These are phyloP conservation scores for Andrena chrysosceles DNA, from an alignment of 2,888 invertebrate genomes.

Conservation along the genomic window DNA sequence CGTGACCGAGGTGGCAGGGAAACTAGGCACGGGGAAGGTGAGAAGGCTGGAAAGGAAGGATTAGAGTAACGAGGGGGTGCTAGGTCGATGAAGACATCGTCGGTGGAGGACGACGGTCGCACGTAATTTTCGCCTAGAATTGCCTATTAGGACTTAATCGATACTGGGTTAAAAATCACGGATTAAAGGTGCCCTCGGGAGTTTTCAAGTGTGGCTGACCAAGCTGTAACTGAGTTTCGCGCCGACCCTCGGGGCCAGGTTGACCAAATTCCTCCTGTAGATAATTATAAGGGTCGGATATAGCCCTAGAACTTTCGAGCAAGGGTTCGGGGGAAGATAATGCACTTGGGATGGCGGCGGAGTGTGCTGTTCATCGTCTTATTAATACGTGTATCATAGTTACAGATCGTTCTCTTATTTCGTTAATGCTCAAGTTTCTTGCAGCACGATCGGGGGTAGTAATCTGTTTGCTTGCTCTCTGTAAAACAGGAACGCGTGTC, in stretches of 20 bases:
- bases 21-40: background rate
- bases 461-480: slow-evolving; percentile 5
- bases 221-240: slow-evolving; percentile 79
- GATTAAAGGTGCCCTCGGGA: slow-evolving; percentile 77
- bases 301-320: slow-evolving; percentile 40
- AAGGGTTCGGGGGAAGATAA: slow-evolving; percentile 59
- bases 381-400: slow-evolving; percentile 23
- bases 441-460: background rate
- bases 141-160: slow-evolving; percentile 76
- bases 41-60: background rate
- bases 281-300: slow-evolving; percentile 81
- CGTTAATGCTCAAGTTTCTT: background rate
- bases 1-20: background rate
- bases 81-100: slow-evolving; percentile 15
- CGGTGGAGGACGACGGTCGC: slow-evolving; percentile 20
- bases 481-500: slow-evolving; percentile 20
- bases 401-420: background rate
- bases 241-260: slow-evolving; percentile 71
- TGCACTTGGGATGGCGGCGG: slow-evolving; percentile 47
- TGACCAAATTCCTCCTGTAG: slow-evolving; percentile 81
- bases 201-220: slow-evolving; percentile 77
- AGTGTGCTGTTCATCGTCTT: slow-evolving; percentile 36
- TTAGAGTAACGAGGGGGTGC: background rate
- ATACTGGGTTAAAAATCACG: slow-evolving; percentile 78
- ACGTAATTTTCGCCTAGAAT: slow-evolving; percentile 69